Conservation (phyloP, 2,888 invertebrate genomes). For the Heterodera filipjevi region DNA sequence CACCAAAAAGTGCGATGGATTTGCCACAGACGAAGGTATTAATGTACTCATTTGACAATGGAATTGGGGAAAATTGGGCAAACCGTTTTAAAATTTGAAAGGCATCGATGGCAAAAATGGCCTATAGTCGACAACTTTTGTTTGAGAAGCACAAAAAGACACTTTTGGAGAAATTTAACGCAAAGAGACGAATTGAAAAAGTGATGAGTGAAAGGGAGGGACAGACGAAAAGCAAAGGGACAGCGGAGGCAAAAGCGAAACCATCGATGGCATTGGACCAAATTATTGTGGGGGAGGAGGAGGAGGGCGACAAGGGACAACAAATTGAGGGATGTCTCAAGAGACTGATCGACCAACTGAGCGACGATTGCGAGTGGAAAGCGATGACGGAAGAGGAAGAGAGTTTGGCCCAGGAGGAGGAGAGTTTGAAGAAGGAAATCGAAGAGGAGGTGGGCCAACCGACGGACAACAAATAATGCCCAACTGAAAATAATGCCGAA, state of each 20-base stretch:
- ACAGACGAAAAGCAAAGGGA: slow-evolving; percentile 24
- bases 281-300: slow-evolving; percentile 27
- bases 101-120: slow-evolving; percentile 65
- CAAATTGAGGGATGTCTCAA: not conserved
- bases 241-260: slow-evolving; percentile 25
- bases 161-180: slow-evolving; percentile 54
- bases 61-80: not conserved
- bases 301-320: not conserved
- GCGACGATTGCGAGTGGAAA: slow-evolving; percentile 71
- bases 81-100: not conserved
- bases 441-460: slow-evolving; percentile 65
- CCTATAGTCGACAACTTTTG: slow-evolving; percentile 58
- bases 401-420: slow-evolving; percentile 71
- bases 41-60: not conserved
- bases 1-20: slow-evolving; percentile 40
- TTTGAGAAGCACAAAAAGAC: slow-evolving; percentile 51
- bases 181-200: slow-evolving; percentile 37
- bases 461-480: not conserved
- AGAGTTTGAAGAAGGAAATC: slow-evolving; percentile 72
- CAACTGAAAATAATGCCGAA: too few relatives aligned
- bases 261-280: not conserved
- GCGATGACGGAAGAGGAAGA: slow-evolving; percentile 69
- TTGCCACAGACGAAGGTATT: slow-evolving; percentile 42
- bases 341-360: slow-evolving; percentile 38
- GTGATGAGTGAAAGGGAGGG: not conserved